phyloP scores from a whole-genome alignment of 2,113 vertebrate genomes.

The Gymnorhina tibicen region DNA sequence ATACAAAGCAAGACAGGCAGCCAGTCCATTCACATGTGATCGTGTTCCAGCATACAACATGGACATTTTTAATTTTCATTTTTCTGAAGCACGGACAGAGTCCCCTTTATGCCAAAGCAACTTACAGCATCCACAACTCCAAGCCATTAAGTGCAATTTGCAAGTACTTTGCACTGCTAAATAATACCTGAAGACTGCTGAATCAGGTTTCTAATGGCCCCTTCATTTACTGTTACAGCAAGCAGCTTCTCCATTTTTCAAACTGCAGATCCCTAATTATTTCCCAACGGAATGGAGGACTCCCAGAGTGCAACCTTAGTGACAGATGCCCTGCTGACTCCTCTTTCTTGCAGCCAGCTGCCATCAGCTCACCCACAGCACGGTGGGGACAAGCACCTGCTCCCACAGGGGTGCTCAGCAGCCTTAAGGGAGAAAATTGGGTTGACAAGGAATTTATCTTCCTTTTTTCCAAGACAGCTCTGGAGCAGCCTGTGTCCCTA shows the following conservation, averaged over 20 bases:
- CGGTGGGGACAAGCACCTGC: background rate
- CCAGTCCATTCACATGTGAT: too few species aligned
- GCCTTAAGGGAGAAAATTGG: background rate
- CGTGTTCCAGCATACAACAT: accelerated
- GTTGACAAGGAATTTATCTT: background rate
- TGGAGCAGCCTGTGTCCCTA: background rate
- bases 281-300: background rate
- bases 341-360: background rate
- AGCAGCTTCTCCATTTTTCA: background rate
- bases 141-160: background rate
- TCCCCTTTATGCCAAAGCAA: background rate
- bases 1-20: background rate
- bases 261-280: background rate
- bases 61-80: background rate
- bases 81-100: background rate
- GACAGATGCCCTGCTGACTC: background rate
- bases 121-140: background rate
- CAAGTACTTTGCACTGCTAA: background rate
- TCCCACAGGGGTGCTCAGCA: background rate
- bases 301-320: background rate
- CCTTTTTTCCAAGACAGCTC: background rate
- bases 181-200: background rate
- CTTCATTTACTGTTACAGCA: background rate
- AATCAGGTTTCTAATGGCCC: background rate
- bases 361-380: background rate